Conservation (phyloP, 2,888 invertebrate genomes). For the Keiferia lycopersicella region DNA sequence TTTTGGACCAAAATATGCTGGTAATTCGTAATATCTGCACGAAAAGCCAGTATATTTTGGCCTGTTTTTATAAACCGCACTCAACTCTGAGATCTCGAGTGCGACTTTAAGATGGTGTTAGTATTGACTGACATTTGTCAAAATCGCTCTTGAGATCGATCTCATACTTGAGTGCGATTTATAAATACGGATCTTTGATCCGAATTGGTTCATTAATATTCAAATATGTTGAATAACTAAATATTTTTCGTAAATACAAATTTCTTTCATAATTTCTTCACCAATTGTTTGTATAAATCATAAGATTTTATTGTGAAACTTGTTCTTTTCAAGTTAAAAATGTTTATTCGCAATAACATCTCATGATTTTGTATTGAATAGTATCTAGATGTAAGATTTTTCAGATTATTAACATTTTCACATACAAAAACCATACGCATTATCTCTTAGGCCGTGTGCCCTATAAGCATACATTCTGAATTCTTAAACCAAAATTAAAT, state of each 20-base stretch:
- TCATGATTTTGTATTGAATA: background rate
- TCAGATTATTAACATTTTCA: conserved; percentile 5
- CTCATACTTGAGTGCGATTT: no score
- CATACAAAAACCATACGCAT: background rate
- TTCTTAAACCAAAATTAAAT: background rate
- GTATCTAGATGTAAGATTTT: background rate
- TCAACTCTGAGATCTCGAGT: no score
- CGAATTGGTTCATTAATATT: no score
- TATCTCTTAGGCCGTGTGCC: conserved; percentile 1
- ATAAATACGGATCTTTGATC: no score
- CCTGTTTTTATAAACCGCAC: no score
- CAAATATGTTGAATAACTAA: background rate
- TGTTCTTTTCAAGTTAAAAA: background rate
- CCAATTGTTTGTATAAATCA: background rate
- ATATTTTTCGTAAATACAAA: background rate
- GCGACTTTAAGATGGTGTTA: no score
- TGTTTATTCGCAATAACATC: background rate
- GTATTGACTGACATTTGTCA: no score
- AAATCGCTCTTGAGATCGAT: no score
- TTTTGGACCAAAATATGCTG: no score
- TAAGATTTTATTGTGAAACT: conserved; percentile 1
- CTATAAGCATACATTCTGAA: background rate
- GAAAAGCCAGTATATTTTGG: no score
- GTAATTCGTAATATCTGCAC: no score
- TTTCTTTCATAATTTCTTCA: background rate